Percentiles rank a stretch among this genome's conserved stretches.
phyloP scores from a whole-genome alignment of 2,113 vertebrate genomes.

The Anarrhichthys ocellatus region DNA sequence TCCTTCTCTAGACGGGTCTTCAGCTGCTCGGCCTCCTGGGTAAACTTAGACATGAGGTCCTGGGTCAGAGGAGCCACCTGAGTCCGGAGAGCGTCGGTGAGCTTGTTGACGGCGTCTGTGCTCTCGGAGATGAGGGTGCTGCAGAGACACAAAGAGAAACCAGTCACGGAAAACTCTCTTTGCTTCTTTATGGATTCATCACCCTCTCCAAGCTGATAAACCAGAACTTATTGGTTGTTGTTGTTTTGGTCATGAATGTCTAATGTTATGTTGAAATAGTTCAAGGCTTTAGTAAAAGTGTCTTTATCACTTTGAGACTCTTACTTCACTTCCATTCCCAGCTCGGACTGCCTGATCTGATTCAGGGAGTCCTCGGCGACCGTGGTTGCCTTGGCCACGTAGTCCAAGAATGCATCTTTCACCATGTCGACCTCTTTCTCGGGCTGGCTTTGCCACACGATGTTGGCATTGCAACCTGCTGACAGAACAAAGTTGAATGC shows the following conservation, averaged over 20 bases:
- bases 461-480: constrained; percentile 65
- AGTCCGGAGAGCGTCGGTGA: constrained; percentile 32
- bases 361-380: constrained; percentile 65
- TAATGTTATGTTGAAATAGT: not conserved
- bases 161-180: not conserved
- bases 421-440: constrained; percentile 66
- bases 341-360: constrained; percentile 62
- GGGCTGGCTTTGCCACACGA: constrained; percentile 51
- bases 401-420: constrained; percentile 78
- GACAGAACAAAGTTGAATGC: not conserved
- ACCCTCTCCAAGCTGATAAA: not conserved
- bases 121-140: constrained; percentile 40
- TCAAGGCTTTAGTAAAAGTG: not conserved
- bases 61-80: constrained; percentile 55
- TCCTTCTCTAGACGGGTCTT: constrained; percentile 63
- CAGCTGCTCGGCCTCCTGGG: constrained; percentile 69
- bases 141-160: constrained; percentile 9
- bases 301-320: not conserved
- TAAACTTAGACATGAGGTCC: constrained; percentile 45
- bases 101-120: constrained; percentile 44
- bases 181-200: no score
- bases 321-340: constrained; percentile 74
- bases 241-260: not conserved
- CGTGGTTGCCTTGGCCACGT: constrained; percentile 66
- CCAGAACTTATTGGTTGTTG: not conserved